Base-by-base conservation (phyloP, 1,140 invertebrate genomes). In the Drosophila teissieri region DNA sequence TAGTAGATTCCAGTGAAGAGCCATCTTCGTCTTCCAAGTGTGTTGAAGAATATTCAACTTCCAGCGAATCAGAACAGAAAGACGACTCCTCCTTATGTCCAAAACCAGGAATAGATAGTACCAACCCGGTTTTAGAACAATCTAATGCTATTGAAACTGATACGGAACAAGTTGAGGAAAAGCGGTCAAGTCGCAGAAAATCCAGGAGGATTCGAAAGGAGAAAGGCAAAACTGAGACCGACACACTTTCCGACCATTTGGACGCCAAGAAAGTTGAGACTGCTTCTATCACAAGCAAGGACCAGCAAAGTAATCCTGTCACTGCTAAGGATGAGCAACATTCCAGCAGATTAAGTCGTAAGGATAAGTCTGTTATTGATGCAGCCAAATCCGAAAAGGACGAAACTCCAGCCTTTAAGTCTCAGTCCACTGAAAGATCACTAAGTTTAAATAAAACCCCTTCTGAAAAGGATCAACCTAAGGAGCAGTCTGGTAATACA, bases 1-100 rank as follows among this genome's bases (percentile, higher is more conserved):
- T 11, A n/a, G 4, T 15, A 10, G 12, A 61, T 22, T 12, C n/a
- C 14, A 39, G 0, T n/a, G 12, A 61, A 56, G 22, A 31, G 2
- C 12, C 19, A 17, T 22, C 31, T n/a, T 27, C 24, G 5, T 12
- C 12, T 40, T 31, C 36, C 14, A 56, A 61, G 8, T n/a, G 12
- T 14, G 36, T 10, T 62, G 53, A 62, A n/a, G 52, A 58, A 27
- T 37, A 31, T 7, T 40, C 54, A 7, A 60, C 53, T 0, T 31
- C 54, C 11, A 60, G 53, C 7, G 37, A 62, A 7, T 12, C 53
- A 0, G 60, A 42, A 14, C 36, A 31, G n/a, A 62, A 40, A 15
- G 17, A 31, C 8, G 17, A 42, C 11, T 31, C n/a, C 2, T 1
- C n/a, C 2, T 27, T 7, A 10, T 12, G 17, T 17, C 4, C 19